Evolutionary conservation across 35 echinoderm and acorn worm species (phyloP).

Genomic region (Amphiura filiformis): DNA sequence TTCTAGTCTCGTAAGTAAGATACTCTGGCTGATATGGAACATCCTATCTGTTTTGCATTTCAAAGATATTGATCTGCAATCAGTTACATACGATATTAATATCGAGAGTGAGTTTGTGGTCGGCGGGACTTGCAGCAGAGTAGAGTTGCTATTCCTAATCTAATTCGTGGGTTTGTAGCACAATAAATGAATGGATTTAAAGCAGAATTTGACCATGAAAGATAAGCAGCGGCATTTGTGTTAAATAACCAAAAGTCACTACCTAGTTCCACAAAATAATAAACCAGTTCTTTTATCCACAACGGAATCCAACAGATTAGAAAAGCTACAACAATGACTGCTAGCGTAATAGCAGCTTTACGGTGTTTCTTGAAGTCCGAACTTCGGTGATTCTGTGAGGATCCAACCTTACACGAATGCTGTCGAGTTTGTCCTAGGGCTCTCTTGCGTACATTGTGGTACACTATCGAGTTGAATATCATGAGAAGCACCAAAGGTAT

Average conservation of each 20-base stretch:
- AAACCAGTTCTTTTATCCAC: constrained; percentile 19
- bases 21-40: too few relatives aligned
- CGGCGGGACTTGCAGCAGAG: neutral
- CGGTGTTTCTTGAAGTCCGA: constrained; percentile 30
- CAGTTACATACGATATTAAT: too few relatives aligned
- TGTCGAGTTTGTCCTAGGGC: neutral
- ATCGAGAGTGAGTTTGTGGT: too few relatives aligned
- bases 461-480: constrained; percentile 25
- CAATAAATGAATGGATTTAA: constrained; percentile 38
- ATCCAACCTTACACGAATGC: neutral
- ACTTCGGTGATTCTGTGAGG: neutral
- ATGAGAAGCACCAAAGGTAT: constrained; percentile 11
- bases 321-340: constrained; percentile 34
- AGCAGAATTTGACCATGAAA: constrained; percentile 41
- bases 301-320: constrained; percentile 41
- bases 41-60: too few relatives aligned
- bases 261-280: neutral
- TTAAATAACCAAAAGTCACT: neutral
- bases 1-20: too few relatives aligned
- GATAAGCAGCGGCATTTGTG: constrained; percentile 2
- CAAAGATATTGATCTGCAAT: too few relatives aligned
- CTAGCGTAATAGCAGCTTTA: constrained; percentile 26
- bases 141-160: neutral
- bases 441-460: constrained; percentile 36
- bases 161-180: constrained; percentile 19